Conservation (phyloP, 2,113 vertebrate genomes). For the Nipponia nippon region DNA sequence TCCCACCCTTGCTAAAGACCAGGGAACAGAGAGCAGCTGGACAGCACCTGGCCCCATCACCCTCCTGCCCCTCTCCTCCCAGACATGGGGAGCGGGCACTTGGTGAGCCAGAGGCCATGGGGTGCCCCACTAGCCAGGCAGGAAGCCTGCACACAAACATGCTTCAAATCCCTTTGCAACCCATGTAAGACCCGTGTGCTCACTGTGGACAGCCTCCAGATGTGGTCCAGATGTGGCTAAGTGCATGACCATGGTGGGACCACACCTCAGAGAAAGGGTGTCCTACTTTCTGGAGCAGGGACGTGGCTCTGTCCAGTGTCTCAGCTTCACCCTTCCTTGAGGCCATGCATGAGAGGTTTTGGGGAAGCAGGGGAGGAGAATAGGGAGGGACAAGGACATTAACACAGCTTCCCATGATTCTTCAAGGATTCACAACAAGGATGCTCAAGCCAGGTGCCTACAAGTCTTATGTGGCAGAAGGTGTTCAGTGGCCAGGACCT, state of each 20-base stretch:
- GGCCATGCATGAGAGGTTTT: too few species aligned
- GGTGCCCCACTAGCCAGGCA: background rate
- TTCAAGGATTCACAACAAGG: background rate
- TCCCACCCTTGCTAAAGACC: background rate
- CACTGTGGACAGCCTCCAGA: background rate
- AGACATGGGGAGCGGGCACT: accelerated
- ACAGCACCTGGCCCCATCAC: accelerated
- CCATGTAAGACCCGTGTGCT: background rate
- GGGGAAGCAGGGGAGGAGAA: background rate
- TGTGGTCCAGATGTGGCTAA: background rate
- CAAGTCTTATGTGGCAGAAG: background rate
- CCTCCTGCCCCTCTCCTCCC: background rate
- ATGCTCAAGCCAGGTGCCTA: background rate
- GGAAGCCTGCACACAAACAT: background rate
- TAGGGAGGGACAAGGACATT: background rate
- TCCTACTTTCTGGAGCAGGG: background rate
- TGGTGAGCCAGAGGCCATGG: background rate
- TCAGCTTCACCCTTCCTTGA: background rate
- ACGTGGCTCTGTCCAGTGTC: background rate
- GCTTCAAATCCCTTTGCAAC: background rate
- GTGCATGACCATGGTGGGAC: background rate
- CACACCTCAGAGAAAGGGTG: background rate
- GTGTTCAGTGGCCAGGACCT: background rate
- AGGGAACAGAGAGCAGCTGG: background rate
- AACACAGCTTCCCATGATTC: background rate